Base-by-base conservation (phyloP, 1,140 invertebrate genomes). In the Diachasma alloeum region DNA sequence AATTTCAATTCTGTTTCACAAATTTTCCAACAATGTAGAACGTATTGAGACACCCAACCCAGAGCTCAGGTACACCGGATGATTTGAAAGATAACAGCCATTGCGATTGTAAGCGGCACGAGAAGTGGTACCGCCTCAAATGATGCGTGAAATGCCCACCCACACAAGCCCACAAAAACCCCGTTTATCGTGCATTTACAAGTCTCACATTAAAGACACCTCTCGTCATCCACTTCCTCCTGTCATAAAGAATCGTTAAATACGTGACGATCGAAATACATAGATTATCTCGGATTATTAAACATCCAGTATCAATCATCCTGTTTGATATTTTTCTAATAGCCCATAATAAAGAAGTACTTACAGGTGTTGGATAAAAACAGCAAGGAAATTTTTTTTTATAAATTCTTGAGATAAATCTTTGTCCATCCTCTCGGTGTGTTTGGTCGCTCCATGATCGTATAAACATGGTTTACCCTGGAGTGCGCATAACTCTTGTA, bases 391-490 rank as follows among this genome's bases (percentile, higher is more conserved):
- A 53, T 53, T 31, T 31, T 31, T 31, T 31, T 31, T 3, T 3
- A 53, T 53, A 53, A 53, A 53, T 53, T 53, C 13, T 53, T 13
- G 48, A 53, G 48, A 53, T 53, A 53, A 53, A 53, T 53, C 48
- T 53, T 53, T 53, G 48, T 53, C 48, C 48, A 53, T 53, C 48
- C 48, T 15, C n/a, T 53, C 48, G 48, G 15, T 13, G 48, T 53
- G 48, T 53, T 53, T 17, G n/a, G 59, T 63, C 24, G 59, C 22
- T 63, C 26, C 59, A 63, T 63, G 59, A 63, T 63, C 59, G 24
- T 26, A 63, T 63, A 63, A 63, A 63, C 59, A 63, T 63, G 59
- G 59, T 63, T 26, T 31, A 63, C 24, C 59, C 59, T 63, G 59
- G 19, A 31, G 59, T 63, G 24, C 19, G 59, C 59, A 63, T 63